These are phyloP conservation scores for Oceanites oceanicus DNA, from an alignment of 2,113 vertebrate genomes.

Conservation along the genomic window DNA sequence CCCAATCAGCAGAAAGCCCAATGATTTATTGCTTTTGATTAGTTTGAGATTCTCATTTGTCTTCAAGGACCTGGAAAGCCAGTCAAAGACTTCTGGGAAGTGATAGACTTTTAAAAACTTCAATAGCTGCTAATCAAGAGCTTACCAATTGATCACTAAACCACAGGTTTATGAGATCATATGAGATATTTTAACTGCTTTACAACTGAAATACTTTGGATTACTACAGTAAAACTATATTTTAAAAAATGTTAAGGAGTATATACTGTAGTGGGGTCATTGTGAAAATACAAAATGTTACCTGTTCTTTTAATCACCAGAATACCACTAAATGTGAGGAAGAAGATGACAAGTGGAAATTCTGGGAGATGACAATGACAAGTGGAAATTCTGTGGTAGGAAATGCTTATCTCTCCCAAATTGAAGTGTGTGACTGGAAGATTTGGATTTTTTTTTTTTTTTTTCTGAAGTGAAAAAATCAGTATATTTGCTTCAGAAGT, in stretches of 20 bases:
- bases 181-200: background rate
- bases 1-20: conserved; percentile 41
- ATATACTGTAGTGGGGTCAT: background rate
- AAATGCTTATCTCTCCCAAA: background rate
- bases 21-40: conserved; percentile 60
- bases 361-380: background rate
- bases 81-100: conserved; percentile 56
- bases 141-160: conserved; percentile 42
- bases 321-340: background rate
- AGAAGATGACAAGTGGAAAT: no score
- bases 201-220: background rate
- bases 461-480: background rate
- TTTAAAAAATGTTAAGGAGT: background rate
- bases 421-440: background rate
- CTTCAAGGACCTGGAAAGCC: conserved; percentile 33
- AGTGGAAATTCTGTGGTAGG: background rate
- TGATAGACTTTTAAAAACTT: conserved; percentile 38
- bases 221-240: background rate
- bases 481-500: background rate
- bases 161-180: background rate
- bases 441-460: background rate
- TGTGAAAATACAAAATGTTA: background rate
- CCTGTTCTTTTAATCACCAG: background rate
- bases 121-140: conserved; percentile 35
- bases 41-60: conserved; percentile 50